Evolutionary conservation across 2,888 invertebrate genomes (phyloP).

Genomic region (Caenorhabditis sinica): DNA sequence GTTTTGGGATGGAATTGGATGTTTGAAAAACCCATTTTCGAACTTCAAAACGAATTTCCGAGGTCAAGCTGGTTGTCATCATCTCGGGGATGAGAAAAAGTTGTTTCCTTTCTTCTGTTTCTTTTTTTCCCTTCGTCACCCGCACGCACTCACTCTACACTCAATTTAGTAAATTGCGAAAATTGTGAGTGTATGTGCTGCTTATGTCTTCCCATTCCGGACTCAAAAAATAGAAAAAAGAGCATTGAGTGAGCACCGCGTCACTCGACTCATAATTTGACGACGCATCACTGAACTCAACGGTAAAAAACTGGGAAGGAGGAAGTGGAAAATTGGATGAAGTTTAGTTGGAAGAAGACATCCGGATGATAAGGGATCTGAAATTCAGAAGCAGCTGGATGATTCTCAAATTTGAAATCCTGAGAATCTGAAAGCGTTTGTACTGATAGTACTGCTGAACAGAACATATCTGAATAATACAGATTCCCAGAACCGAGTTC

Average conservation of each 20-base stretch:
- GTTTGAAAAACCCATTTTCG: slow-evolving; percentile 6
- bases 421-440: too few species aligned
- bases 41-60: not conserved
- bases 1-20: too few species aligned
- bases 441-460: too few species aligned
- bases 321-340: not conserved
- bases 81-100: slow-evolving; percentile 15
- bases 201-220: slow-evolving; percentile 45
- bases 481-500: too few species aligned
- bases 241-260: slow-evolving; percentile 37
- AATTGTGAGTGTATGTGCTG: slow-evolving; percentile 56
- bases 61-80: slow-evolving; percentile 3
- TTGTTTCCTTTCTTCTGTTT: slow-evolving; percentile 3
- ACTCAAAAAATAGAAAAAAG: slow-evolving; percentile 10
- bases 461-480: too few species aligned
- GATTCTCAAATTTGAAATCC: not conserved
- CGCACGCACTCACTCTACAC: slow-evolving; percentile 43
- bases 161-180: slow-evolving; percentile 61
- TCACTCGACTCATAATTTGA: slow-evolving; percentile 53
- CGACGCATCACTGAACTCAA: slow-evolving; percentile 48
- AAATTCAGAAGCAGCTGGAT: not conserved
- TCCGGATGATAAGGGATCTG: not conserved
- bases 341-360: not conserved
- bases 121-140: slow-evolving; percentile 7
- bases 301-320: not conserved